phyloP scores from a whole-genome alignment of 2,888 invertebrate genomes.

The Scaptomyza tumidula region DNA sequence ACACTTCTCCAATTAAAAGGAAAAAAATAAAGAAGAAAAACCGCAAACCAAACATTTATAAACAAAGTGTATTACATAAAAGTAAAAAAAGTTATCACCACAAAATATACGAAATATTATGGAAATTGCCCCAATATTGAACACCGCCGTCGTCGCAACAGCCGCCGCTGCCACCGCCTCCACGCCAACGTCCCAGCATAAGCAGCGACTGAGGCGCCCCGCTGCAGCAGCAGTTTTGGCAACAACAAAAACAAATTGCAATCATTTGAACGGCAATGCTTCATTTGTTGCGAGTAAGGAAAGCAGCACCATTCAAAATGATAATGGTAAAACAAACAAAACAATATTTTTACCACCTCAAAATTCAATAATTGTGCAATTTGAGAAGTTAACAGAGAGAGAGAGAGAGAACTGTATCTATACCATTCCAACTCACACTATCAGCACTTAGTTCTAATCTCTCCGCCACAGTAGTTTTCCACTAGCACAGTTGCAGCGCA shows the following conservation, averaged over 20 bases:
- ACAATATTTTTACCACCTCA: conserved; percentile 13
- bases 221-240: conserved; percentile 30
- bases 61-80: conserved; percentile 59
- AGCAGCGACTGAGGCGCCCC: conserved; percentile 33
- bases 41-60: conserved; percentile 24
- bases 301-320: conserved; percentile 56
- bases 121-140: conserved; percentile 70
- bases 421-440: conserved; percentile 14
- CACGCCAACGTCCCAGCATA: conserved; percentile 45
- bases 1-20: conserved; percentile 31
- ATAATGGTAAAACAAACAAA: conserved; percentile 67
- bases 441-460: conserved; percentile 28
- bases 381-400: background rate
- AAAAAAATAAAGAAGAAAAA: conserved; percentile 5
- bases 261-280: conserved; percentile 17
- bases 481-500: conserved; percentile 43
- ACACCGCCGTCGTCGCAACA: conserved; percentile 56
- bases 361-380: conserved; percentile 15
- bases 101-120: conserved; percentile 61
- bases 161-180: conserved; percentile 61
- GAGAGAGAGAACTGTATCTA: conserved; percentile 1
- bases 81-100: conserved; percentile 34
- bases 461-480: conserved; percentile 60
- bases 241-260: conserved; percentile 20
- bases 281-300: conserved; percentile 9